phyloP scores from a whole-genome alignment of 1,140 invertebrate genomes.

The Coptotermes formosanus region DNA sequence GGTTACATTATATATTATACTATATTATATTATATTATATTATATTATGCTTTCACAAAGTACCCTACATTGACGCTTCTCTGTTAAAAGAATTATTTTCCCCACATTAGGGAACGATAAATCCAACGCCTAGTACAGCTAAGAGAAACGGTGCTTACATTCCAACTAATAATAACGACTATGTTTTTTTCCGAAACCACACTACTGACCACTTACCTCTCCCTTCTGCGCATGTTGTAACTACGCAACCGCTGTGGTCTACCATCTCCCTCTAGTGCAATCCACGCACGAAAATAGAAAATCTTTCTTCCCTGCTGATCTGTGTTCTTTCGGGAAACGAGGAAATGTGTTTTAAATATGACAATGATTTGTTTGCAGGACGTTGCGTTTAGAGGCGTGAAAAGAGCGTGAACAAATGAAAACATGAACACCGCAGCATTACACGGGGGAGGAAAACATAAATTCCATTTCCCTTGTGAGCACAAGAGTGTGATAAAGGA shows the following conservation, averaged over 20 bases:
- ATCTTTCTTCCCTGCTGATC: not conserved
- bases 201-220: not conserved
- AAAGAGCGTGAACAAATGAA: not conserved
- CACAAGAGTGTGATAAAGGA: too few species aligned
- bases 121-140: not conserved
- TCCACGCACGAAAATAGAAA: not conserved
- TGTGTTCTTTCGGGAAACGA: not conserved
- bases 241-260: not conserved
- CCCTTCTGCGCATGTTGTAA: not conserved
- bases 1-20: too few species aligned
- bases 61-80: too few species aligned
- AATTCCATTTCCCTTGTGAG: too few species aligned
- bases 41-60: too few species aligned
- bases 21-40: too few species aligned
- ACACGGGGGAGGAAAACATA: not conserved
- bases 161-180: not conserved
- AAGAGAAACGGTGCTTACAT: not conserved
- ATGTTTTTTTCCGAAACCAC: conserved; percentile 3
- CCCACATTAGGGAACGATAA: too few species aligned
- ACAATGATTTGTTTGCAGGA: conserved; percentile 2
- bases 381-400: not conserved
- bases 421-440: not conserved
- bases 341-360: not conserved
- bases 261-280: not conserved
- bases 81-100: too few species aligned